Evolutionary conservation across 2,888 invertebrate genomes (phyloP).

Genomic region (Caenorhabditis sp.): DNA sequence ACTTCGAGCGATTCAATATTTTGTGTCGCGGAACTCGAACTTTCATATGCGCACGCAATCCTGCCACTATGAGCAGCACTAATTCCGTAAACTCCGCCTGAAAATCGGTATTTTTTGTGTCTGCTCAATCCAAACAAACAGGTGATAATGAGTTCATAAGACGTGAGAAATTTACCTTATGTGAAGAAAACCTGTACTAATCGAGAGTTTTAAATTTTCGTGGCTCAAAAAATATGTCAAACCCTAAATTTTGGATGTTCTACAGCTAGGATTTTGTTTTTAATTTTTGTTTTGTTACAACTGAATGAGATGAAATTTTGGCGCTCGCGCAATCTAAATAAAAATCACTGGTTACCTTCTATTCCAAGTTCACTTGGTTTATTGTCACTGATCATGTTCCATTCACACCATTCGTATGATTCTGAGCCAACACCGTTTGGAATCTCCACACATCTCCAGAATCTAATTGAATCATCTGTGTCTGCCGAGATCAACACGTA

Average conservation of each 20-base stretch:
- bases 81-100: slow-evolving; percentile 73
- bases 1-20: slow-evolving; percentile 74
- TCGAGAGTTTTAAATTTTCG: no score
- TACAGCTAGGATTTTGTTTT: no score
- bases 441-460: slow-evolving; percentile 70
- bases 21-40: background rate
- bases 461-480: slow-evolving; percentile 83
- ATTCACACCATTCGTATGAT: slow-evolving; percentile 59
- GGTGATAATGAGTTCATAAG: no score
- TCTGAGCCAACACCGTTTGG: background rate
- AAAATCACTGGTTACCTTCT: slow-evolving; percentile 45
- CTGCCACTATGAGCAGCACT: slow-evolving; percentile 97
- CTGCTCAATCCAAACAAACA: no score
- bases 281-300: no score
- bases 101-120: no score
- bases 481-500: slow-evolving; percentile 95
- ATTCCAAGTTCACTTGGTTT: slow-evolving; percentile 62
- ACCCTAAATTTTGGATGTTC: no score
- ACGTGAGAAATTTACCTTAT: no score
- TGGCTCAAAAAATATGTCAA: no score
- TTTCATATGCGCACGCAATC: slow-evolving; percentile 93
- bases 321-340: background rate
- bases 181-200: no score
- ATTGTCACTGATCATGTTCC: slow-evolving; percentile 68
- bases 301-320: background rate